These are phyloP conservation scores for Onychomys leucogaster DNA, from an alignment of 2,797 vertebrate species.

Conservation along the genomic window DNA sequence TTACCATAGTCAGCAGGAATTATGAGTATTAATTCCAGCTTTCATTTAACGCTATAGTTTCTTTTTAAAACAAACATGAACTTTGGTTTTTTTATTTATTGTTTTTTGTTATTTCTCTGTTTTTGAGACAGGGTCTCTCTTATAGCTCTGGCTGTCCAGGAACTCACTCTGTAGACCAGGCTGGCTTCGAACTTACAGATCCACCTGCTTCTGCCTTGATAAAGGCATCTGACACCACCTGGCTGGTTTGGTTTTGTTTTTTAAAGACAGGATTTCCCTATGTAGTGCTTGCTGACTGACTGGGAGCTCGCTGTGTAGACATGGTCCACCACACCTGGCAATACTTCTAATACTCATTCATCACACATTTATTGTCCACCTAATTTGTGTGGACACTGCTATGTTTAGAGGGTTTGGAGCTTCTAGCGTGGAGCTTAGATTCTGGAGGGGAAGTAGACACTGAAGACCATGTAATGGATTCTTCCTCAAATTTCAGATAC, in stretches of 20 bases:
- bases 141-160: neutral
- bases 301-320: neutral
- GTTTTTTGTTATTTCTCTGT: neutral
- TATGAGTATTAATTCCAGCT: constrained; percentile 17
- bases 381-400: neutral
- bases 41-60: constrained; percentile 36
- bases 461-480: neutral
- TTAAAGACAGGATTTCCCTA: neutral
- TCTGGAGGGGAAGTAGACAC: neutral
- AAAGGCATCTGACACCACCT: neutral
- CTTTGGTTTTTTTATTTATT: neutral
- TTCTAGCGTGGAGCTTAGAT: neutral
- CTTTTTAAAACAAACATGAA: constrained; percentile 28
- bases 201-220: neutral
- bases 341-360: neutral
- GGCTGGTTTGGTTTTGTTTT: neutral
- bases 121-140: neutral
- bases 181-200: neutral
- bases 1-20: constrained; percentile 2
- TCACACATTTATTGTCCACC: neutral
- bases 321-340: neutral
- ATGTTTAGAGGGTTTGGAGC: neutral
- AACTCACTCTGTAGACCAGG: neutral
- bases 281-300: neutral
- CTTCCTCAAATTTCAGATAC: neutral